Percentiles rank a stretch among this genome's conserved stretches.
Evolutionary conservation across 2,888 invertebrate species (phyloP).

Genomic region (Spialia ferax): DNA sequence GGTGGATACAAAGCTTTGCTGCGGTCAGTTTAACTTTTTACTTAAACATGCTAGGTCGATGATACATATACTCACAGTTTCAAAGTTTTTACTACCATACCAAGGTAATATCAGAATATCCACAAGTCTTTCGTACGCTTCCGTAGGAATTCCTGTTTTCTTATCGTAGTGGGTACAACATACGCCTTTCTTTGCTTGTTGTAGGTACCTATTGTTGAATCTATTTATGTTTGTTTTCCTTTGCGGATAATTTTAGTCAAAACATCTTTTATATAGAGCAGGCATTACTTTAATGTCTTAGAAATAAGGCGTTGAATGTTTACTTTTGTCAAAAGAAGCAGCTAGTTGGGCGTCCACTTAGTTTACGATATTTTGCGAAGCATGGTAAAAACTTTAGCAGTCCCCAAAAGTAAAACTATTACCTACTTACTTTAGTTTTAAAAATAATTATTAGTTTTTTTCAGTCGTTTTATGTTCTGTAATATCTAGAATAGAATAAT

Average conservation of each 20-base stretch:
- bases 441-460: no score
- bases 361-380: no score
- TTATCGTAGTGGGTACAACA: constrained; percentile 11
- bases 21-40: constrained; percentile 6
- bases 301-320: no score
- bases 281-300: neutral
- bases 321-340: no score
- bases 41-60: neutral
- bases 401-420: no score
- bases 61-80: neutral
- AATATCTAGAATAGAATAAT: no score
- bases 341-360: no score
- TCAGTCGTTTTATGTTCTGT: no score
- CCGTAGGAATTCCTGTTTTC: constrained; percentile 11
- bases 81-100: neutral
- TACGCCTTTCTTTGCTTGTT: constrained; percentile 3
- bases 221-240: neutral
- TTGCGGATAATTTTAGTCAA: no score
- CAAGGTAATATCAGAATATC: neutral
- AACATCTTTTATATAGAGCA: no score
- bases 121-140: neutral
- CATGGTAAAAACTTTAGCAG: no score
- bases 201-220: neutral
- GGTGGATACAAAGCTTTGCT: neutral
- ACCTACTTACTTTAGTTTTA: no score